These are phyloP conservation scores for Pseudopipra pipra DNA, from an alignment of 2,113 vertebrate genomes.

Conservation along the genomic window DNA sequence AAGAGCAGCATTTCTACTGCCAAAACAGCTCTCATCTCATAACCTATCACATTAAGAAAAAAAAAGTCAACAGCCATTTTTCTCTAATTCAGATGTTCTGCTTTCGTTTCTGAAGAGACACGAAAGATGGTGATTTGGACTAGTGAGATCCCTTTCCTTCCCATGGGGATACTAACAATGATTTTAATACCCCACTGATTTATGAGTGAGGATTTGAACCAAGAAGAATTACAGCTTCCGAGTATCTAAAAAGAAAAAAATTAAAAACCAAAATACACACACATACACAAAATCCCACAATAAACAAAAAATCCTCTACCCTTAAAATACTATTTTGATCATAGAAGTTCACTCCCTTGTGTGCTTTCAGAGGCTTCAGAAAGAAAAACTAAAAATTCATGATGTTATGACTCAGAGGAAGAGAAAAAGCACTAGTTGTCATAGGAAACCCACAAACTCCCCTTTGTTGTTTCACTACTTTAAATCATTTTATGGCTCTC, in stretches of 20 bases:
- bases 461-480: constrained; percentile 18
- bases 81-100: not conserved
- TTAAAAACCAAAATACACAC: not conserved
- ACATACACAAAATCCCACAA: not conserved
- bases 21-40: not conserved
- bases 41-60: not conserved
- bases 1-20: not conserved
- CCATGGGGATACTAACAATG: not conserved
- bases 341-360: not conserved
- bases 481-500: constrained; percentile 34
- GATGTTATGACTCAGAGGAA: not conserved
- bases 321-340: not conserved
- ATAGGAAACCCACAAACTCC: constrained; percentile 11
- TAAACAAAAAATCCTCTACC: not conserved
- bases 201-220: not conserved
- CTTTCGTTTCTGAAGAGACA: not conserved
- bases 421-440: not conserved
- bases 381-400: not conserved
- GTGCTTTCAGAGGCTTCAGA: not conserved
- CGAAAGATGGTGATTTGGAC: not conserved
- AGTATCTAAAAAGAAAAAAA: not conserved
- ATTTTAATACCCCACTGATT: not conserved
- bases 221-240: not conserved
- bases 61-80: not conserved
- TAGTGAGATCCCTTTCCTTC: not conserved